Evolutionary conservation across 2,888 invertebrate genomes (phyloP).

Genomic region (Coenonympha arcania): DNA sequence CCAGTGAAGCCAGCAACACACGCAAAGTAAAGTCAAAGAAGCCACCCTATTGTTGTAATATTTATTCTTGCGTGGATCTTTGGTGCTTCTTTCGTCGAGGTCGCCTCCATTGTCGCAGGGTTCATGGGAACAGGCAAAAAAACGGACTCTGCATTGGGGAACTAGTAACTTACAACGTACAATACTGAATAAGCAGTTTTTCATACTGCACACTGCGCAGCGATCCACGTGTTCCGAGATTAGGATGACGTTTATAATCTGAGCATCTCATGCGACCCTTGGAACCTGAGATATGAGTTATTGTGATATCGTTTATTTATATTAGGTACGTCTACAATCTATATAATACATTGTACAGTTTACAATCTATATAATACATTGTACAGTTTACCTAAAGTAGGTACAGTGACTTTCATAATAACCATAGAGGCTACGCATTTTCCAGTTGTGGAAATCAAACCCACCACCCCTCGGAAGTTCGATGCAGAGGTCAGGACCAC

Average conservation of each 20-base stretch:
- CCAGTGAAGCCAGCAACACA: constrained; percentile 23
- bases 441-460: too few relatives aligned
- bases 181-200: constrained; percentile 70
- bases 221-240: constrained; percentile 68
- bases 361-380: background rate
- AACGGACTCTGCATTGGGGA: constrained; percentile 62
- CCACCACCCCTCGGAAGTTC: too few relatives aligned
- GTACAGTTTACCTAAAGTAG: too few relatives aligned
- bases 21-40: constrained; percentile 65
- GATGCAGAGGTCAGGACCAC: too few relatives aligned
- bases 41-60: constrained; percentile 70
- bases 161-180: constrained; percentile 44
- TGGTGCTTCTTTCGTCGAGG: constrained; percentile 63
- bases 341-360: background rate
- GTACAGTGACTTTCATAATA: too few relatives aligned
- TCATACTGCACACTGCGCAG: constrained; percentile 48
- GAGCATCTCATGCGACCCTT: constrained; percentile 40
- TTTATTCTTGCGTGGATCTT: constrained; percentile 72
- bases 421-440: too few relatives aligned
- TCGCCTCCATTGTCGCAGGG: constrained; percentile 66
- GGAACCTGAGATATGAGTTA: constrained; percentile 17
- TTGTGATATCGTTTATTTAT: background rate
- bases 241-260: constrained; percentile 58
- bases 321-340: background rate
- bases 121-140: constrained; percentile 73